These are phyloP conservation scores for Euwallacea fornicatus DNA, from an alignment of 1,140 invertebrate species.

Conservation along the genomic window DNA sequence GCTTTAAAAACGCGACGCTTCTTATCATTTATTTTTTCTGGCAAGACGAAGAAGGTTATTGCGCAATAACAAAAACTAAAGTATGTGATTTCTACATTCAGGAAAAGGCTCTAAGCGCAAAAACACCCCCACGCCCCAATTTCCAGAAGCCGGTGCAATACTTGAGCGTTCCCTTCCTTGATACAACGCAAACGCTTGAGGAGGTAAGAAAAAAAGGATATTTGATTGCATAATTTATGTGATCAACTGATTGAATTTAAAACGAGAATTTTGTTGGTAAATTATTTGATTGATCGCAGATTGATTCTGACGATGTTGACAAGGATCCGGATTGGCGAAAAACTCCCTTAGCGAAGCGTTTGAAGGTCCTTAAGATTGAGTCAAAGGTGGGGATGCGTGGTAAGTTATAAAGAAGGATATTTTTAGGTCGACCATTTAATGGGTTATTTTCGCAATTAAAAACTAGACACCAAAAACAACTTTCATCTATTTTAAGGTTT, in stretches of 20 bases:
- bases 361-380: conserved; percentile 37
- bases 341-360: conserved; percentile 60
- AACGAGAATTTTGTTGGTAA: neutral
- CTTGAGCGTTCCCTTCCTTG: neutral
- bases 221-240: neutral
- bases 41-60: too few relatives aligned
- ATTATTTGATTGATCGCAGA: neutral
- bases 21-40: too few relatives aligned
- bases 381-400: conserved; percentile 16
- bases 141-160: neutral
- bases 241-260: neutral
- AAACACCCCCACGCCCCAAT: neutral
- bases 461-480: neutral
- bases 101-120: too few relatives aligned
- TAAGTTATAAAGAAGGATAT: neutral
- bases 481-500: too few relatives aligned
- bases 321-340: conserved; percentile 71
- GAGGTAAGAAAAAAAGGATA: neutral
- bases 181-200: neutral
- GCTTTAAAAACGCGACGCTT: too few relatives aligned
- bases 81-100: too few relatives aligned
- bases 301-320: conserved; percentile 52
- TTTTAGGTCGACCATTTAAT: neutral
- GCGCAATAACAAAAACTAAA: too few relatives aligned
- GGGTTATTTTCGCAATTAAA: conserved; percentile 11